These are phyloP conservation scores for Calameuta filiformis DNA, from an alignment of 2,888 invertebrate species.

Conservation along the genomic window DNA sequence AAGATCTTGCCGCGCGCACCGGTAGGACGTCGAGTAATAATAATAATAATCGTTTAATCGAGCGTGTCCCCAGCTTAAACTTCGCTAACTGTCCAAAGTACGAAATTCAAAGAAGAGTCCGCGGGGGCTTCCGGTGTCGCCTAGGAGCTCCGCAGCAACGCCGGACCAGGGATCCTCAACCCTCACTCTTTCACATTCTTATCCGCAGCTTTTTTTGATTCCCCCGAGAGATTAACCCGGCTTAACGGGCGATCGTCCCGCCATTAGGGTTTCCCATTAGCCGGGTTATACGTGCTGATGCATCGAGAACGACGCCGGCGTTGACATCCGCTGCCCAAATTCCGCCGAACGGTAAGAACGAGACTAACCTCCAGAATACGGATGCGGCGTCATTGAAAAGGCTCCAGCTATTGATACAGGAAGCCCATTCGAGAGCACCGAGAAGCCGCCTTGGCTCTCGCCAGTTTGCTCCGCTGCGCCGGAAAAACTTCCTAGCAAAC, in stretches of 20 bases:
- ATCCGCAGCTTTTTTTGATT: not conserved
- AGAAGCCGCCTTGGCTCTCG: constrained; percentile 12
- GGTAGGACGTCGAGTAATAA: constrained; percentile 49
- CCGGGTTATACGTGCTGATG: too few species aligned
- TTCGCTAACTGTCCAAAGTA: constrained; percentile 56
- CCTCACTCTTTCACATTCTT: constrained; percentile 2
- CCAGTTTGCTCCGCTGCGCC: not conserved
- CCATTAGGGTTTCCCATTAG: too few species aligned
- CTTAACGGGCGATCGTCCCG: not conserved
- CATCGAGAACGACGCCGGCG: too few species aligned
- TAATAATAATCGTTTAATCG: constrained; percentile 58
- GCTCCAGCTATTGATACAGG: too few species aligned
- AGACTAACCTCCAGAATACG: too few species aligned
- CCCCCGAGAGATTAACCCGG: not conserved
- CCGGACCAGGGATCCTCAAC: not conserved
- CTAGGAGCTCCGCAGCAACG: not conserved
- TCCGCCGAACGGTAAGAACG: too few species aligned
- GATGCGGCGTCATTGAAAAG: too few species aligned
- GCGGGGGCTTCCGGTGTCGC: not conserved
- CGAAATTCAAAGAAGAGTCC: constrained; percentile 34
- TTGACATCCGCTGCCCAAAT: too few species aligned
- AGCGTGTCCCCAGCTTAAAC: constrained; percentile 50
- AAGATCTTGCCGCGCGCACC: not conserved
- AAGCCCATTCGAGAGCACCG: constrained; percentile 3
- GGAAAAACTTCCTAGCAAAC: constrained; percentile 32